These are phyloP conservation scores for Caenorhabditis remanei DNA, from an alignment of 1,140 invertebrate species.

Conservation along the genomic window DNA sequence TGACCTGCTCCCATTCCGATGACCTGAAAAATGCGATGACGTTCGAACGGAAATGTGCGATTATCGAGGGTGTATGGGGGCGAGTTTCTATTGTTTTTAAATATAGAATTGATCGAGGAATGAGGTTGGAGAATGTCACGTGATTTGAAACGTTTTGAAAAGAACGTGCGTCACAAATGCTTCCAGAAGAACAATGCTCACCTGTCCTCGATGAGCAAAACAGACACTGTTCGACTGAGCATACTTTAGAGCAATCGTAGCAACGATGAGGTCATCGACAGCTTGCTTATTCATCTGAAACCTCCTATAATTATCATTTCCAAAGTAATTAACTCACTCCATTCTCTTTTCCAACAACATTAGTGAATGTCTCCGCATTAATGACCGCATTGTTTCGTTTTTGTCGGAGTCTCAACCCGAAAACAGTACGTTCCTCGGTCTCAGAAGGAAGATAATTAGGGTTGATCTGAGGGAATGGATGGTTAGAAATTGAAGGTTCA, in stretches of 20 bases:
- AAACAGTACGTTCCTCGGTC: slow-evolving; percentile 89
- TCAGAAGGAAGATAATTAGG: slow-evolving; percentile 86
- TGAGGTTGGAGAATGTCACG: not conserved
- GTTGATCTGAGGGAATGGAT: slow-evolving; percentile 84
- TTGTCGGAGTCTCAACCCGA: slow-evolving; percentile 92
- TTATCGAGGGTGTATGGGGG: not conserved
- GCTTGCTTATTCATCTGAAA: slow-evolving; percentile 84
- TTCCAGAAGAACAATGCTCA: slow-evolving; percentile 65
- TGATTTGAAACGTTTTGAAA: not conserved
- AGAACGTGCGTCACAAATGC: not conserved
- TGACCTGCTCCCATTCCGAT: slow-evolving; percentile 97
- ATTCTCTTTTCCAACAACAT: slow-evolving; percentile 86
- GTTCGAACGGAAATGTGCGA: slow-evolving; percentile 19
- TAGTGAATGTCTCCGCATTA: slow-evolving; percentile 85
- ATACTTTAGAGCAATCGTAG: slow-evolving; percentile 95
- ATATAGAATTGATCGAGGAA: not conserved
- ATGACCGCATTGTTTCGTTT: slow-evolving; percentile 90
- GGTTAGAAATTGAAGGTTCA: not conserved
- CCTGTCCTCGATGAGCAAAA: slow-evolving; percentile 89
- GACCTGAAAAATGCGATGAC: slow-evolving; percentile 80
- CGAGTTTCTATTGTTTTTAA: not conserved
- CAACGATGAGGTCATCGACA: slow-evolving; percentile 91
- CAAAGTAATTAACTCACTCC: slow-evolving; percentile 74
- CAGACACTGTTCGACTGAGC: slow-evolving; percentile 98
- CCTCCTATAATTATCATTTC: not conserved